A percentile compares a stretch with the other conserved stretches of the same genome.
Evolutionary conservation across 2,113 vertebrate species (phyloP).

Genomic region (Emberiza fucata): DNA sequence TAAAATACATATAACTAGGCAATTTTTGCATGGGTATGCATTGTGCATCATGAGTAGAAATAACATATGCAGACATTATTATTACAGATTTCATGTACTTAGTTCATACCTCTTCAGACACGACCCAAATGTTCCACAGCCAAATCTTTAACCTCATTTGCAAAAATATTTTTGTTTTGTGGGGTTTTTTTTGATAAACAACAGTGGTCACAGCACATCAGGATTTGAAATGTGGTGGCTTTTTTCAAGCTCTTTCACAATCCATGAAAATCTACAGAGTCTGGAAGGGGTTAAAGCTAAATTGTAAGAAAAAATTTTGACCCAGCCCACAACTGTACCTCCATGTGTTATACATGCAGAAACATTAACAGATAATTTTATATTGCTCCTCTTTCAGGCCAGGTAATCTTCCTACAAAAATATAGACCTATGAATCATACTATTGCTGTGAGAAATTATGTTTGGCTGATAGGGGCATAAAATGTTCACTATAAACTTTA

Average conservation of each 20-base stretch:
- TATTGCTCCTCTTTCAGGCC: neutral
- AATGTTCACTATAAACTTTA: neutral
- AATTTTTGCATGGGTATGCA: neutral
- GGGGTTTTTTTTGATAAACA: neutral
- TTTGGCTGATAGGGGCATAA: neutral
- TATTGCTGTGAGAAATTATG: neutral
- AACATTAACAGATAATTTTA: neutral
- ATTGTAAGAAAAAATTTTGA: neutral
- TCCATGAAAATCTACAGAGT: neutral
- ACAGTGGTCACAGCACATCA: accelerated
- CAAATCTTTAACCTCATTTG: neutral
- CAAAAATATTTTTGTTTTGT: neutral
- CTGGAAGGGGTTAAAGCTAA: neutral
- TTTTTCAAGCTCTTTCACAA: neutral
- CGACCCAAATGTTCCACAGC: neutral
- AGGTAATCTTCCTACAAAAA: neutral
- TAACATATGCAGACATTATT: neutral
- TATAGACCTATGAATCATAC: neutral
- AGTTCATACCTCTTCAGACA: neutral
- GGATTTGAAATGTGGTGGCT: neutral
- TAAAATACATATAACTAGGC: neutral
- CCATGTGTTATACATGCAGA: neutral
- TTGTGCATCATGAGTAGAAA: neutral
- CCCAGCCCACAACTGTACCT: neutral
- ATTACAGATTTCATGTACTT: neutral